Conservation (phyloP, 2,113 vertebrate species). For the Ploceus nigricollis region DNA sequence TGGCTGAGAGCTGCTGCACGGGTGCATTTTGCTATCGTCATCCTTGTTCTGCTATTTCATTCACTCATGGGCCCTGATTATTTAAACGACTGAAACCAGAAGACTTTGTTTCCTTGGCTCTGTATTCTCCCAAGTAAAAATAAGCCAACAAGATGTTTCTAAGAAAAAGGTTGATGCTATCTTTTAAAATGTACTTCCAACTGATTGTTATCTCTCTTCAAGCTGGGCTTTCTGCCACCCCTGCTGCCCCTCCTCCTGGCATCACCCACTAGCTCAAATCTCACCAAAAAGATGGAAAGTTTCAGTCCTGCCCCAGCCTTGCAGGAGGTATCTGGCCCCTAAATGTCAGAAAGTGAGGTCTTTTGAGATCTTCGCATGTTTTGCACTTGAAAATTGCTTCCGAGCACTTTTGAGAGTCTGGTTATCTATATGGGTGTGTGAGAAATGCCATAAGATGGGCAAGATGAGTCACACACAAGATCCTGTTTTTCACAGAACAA, state of each 20-base stretch:
- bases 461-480: constrained; percentile 14
- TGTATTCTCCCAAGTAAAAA: neutral
- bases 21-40: neutral
- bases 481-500: constrained; percentile 21
- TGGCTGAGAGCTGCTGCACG: neutral
- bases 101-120: neutral
- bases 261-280: neutral
- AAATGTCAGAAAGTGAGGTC: neutral
- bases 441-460: constrained; percentile 33
- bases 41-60: neutral
- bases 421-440: constrained; percentile 34
- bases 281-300: neutral
- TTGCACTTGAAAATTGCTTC: constrained; percentile 13
- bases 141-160: neutral
- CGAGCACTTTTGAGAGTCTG: neutral
- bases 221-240: neutral
- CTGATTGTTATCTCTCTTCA: neutral
- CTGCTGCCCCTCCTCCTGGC: neutral
- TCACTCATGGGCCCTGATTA: neutral
- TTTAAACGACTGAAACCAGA: neutral
- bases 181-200: neutral
- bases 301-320: neutral
- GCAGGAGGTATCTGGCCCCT: neutral
- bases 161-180: neutral
- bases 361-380: neutral